phyloP scores from a whole-genome alignment of 2,113 vertebrate species.

The Corvus hawaiiensis region DNA sequence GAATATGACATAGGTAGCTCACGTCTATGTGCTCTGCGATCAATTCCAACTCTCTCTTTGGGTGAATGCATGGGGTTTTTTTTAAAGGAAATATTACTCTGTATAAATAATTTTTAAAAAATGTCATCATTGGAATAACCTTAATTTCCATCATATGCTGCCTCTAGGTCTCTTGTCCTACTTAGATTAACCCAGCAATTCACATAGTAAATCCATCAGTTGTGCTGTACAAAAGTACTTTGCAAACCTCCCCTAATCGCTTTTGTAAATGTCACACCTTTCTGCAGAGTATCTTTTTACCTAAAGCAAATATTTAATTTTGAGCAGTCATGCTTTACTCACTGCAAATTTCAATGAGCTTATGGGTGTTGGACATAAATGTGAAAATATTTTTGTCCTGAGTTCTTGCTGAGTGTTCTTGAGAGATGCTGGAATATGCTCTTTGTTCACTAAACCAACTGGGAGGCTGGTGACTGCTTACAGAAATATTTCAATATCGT shows the following conservation, averaged over 20 bases:
- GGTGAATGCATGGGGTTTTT: neutral
- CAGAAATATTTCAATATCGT: neutral
- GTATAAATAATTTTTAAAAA: neutral
- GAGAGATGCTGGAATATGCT: rapidly evolving
- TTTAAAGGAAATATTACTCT: neutral
- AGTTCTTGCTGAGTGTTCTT: neutral
- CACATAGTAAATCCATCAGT: neutral
- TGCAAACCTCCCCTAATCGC: neutral
- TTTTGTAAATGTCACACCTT: neutral
- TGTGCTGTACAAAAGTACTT: neutral
- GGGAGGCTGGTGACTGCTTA: neutral
- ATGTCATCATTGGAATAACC: neutral
- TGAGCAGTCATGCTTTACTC: neutral
- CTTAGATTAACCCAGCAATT: neutral
- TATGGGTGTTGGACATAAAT: neutral
- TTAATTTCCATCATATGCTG: neutral
- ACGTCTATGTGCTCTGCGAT: neutral
- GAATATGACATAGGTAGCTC: neutral
- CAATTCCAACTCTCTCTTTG: neutral
- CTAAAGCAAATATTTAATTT: constrained; percentile 3
- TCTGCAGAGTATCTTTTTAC: neutral
- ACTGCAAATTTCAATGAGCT: neutral
- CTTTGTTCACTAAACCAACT: neutral
- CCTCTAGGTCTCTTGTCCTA: neutral
- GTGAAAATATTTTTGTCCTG: neutral